Evolutionary conservation across 2,113 vertebrate species (phyloP).

Genomic region (mouse (Mus musculus)): GRCm39 chr7:24629001-24629500

Average conservation of each 20-base stretch:
- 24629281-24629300: neutral
- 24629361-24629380: neutral
- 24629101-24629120: neutral
- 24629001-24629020: too few relatives aligned
- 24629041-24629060: neutral
- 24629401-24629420: neutral
- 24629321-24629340: neutral
- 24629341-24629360: neutral
- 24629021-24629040: neutral
- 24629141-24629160: neutral
- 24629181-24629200: neutral
- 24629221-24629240: neutral
- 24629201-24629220: neutral
- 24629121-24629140: neutral
- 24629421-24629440: neutral
- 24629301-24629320: neutral
- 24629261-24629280: neutral
- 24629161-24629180: neutral
- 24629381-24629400: neutral
- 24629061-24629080: accelerated
- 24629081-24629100: neutral
- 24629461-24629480: neutral
- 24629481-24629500: neutral
- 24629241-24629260: neutral
- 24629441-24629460: neutral